Base-by-base conservation (phyloP, 2,888 invertebrate genomes). In the Seira musarum region DNA sequence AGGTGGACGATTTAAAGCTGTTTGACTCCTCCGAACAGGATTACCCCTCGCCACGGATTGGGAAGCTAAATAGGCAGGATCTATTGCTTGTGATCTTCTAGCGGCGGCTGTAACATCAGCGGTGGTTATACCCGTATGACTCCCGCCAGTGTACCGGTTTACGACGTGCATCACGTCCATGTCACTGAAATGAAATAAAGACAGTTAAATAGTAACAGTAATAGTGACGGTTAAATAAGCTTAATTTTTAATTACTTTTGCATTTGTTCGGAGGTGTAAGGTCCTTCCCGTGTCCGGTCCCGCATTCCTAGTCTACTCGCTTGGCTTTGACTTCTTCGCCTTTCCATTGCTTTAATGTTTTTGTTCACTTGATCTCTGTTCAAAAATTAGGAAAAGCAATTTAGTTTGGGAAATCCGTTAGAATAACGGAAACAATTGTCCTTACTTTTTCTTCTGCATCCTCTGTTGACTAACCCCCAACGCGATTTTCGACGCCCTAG, bases 71-170 rank as follows among this genome's bases (percentile, higher is more conserved):
- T n/a, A n/a, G n/a, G n/a, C n/a, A n/a, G n/a, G n/a, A n/a, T n/a
- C n/a, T n/a, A n/a, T n/a, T n/a, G n/a, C n/a, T n/a, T n/a, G 5
- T 19, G 22, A 8, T 35, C 71, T 49, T 40, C 63, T 30, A 21
- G 61, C 35, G 17, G 74, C 66, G 15, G 46, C 46, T 25, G 84
- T 68, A 46, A 81, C 30, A 1, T 68, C 70, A 1, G 82, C 76
- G 17, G 57, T 82, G 2, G 93, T 93, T 19, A 93, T 93, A 15
- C 91, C 89, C 0, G 95, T 95, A 88, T 95, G 94, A 78, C 93
- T 92, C 0, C 95, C 95, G 25, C 95, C 95, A 85, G 94, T 94
- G 88, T 94, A 94, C 0, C 95, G 93, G 88, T 92, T 93, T 88
- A 93, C 92, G 1, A 93, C 87, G 86, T 93, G 90, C 71, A 82